Evolutionary conservation across 2,888 invertebrate genomes (phyloP).

Genomic region (Elysia crispata): DNA sequence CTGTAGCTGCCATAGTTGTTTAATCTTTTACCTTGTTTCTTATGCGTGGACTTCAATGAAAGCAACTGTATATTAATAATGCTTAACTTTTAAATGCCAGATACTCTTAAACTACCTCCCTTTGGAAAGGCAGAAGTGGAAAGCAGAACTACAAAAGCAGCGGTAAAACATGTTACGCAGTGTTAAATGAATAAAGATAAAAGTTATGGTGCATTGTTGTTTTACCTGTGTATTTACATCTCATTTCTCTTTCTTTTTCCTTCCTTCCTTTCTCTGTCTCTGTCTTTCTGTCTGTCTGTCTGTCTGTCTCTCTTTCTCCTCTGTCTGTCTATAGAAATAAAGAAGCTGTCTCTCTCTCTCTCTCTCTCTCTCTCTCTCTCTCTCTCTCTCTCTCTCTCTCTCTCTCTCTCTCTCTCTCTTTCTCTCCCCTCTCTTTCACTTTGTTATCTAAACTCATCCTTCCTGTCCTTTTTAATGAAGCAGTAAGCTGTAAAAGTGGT

Average conservation of each 20-base stretch:
- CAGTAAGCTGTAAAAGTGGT: too few relatives aligned
- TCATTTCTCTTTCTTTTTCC: background rate
- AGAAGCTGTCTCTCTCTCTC: too few relatives aligned
- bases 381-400: background rate
- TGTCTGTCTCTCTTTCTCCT: conserved; percentile 3
- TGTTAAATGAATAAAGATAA: too few relatives aligned
- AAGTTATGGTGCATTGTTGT: too few relatives aligned
- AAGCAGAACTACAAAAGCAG: conserved; percentile 84
- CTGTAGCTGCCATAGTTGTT: too few relatives aligned
- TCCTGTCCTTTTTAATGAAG: too few relatives aligned
- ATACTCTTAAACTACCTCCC: conserved; percentile 91
- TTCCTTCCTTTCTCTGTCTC: background rate
- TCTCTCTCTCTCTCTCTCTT: background rate
- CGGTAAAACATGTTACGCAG: too few relatives aligned
- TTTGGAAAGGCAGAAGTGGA: conserved; percentile 84
- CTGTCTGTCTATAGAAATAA: background rate
- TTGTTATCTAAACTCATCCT: background rate
- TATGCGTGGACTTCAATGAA: conserved; percentile 10
- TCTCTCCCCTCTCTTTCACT: background rate
- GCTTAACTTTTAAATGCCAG: conserved; percentile 61
- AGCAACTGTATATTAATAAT: conserved; percentile 15
- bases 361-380: background rate
- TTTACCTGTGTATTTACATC: too few relatives aligned
- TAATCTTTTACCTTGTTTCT: background rate
- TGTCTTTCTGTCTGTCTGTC: background rate